Evolutionary conservation across 2,888 invertebrate species (phyloP), one percentile per base, ranked within the genome.

Genomic region (Drosophila mimica): DNA sequence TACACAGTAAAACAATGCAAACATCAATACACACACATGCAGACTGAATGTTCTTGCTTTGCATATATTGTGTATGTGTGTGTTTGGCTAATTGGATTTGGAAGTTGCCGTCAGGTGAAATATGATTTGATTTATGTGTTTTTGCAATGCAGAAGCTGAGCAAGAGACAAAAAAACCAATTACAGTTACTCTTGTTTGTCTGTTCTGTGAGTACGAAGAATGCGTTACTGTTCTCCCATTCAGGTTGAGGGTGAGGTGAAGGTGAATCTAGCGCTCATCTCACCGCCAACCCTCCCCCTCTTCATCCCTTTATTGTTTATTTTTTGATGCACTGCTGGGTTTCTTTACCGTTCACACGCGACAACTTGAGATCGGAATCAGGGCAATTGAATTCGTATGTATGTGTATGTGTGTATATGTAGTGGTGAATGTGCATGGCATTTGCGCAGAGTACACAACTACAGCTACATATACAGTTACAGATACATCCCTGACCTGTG

Each of bases 401-500:
- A 53, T 34, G 7, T 33, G 33, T 46, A 7, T n/a, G 11, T 7
- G 46, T 31, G 31, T 30, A 31, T 38, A 33, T 20, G 17, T 17
- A 34, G 36, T 38, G 6, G 34, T 54, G 25, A 43, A 46, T 61
- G 61, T 76, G 57, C 64, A 56, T 52, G 38, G 49, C 70, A 61
- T 46, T 75, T 76, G 77, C 77, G 77, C 72, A 76, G 72, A 46
- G 58, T 66, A 58, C 56, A 30, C n/a, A 60, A 17, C 36, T 28
- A 28, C 38, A 40, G 20, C 30, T 20, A 40, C 43, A 40, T 40
- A 62, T 63, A 59, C 74, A 62, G 59, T 58, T 49, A 61, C 51
- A 68, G 59, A 56, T 62, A 71, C 85, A 83, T 85, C 80, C 83
- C 88, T 85, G 83, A 83, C 83, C 83, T 83, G 82, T 83, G 80